A percentile compares a stretch with the other conserved stretches of the same genome.
phyloP scores from a whole-genome alignment of 2,797 vertebrate genomes.

The Lithobates pipiens region DNA sequence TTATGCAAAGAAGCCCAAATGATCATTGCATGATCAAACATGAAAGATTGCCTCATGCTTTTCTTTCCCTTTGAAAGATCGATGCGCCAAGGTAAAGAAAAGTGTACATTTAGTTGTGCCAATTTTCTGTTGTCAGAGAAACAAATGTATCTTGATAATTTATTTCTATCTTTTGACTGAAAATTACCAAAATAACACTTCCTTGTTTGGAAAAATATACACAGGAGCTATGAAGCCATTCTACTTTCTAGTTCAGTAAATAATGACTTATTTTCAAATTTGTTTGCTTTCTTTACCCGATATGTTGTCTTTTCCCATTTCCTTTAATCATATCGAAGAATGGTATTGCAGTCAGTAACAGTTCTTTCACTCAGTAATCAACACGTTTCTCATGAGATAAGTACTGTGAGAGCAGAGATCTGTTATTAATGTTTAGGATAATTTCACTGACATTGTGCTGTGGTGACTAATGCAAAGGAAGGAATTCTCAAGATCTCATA shows the following conservation, averaged over 20 bases:
- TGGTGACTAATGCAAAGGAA: slow-evolving; percentile 23
- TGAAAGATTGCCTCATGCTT: slow-evolving; percentile 55
- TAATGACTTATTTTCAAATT: not conserved
- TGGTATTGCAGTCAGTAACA: slow-evolving; percentile 1
- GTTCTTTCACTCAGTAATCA: slow-evolving; percentile 1
- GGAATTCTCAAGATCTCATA: slow-evolving; percentile 30
- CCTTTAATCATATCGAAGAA: not conserved
- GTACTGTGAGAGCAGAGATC: slow-evolving; percentile 2
- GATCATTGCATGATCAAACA: slow-evolving; percentile 56
- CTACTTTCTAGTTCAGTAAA: not conserved
- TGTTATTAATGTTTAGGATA: slow-evolving; percentile 25
- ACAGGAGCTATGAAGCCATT: not conserved
- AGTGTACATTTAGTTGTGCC: not conserved
- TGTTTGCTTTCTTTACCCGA: not conserved
- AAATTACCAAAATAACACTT: not conserved
- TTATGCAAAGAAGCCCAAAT: slow-evolving; percentile 46
- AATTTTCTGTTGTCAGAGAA: slow-evolving; percentile 18
- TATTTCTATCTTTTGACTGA: slow-evolving; percentile 7
- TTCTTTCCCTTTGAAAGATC: slow-evolving; percentile 44
- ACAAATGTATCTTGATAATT: slow-evolving; percentile 6
- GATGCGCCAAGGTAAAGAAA: slow-evolving; percentile 19
- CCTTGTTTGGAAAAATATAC: not conserved
- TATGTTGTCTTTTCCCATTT: not conserved
- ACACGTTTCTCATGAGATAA: slow-evolving; percentile 24
- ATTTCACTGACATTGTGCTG: slow-evolving; percentile 27